Evolutionary conservation across 1,140 invertebrate species (phyloP).

Genomic region (Nymphalis io): DNA sequence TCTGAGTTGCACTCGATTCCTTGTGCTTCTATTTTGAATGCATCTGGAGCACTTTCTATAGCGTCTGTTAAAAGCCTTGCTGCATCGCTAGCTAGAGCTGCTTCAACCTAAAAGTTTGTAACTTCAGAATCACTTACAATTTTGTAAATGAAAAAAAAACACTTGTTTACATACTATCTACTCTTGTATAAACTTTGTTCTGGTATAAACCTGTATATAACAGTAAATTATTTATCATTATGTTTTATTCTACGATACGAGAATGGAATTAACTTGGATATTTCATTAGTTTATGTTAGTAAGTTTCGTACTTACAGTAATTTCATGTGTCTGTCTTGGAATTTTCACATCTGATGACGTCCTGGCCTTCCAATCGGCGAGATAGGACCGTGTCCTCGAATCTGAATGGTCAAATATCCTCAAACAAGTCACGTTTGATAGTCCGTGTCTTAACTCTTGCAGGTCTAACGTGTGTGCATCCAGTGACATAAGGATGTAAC

Average conservation of each 20-base stretch:
- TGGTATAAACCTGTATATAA: no score
- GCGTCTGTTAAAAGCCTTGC: constrained; percentile 67
- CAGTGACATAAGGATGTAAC: constrained; percentile 82
- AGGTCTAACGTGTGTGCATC: constrained; percentile 88
- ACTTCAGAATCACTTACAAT: background rate
- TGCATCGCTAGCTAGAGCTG: constrained; percentile 67
- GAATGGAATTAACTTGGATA: background rate
- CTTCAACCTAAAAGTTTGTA: constrained; percentile 56
- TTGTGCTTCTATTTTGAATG: constrained; percentile 59
- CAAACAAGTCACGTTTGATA: constrained; percentile 88
- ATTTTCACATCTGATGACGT: constrained; percentile 50
- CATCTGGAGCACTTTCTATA: constrained; percentile 61
- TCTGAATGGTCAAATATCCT: constrained; percentile 86
- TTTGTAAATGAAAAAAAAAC: no score
- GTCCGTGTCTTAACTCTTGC: constrained; percentile 83
- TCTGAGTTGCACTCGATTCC: constrained; percentile 58
- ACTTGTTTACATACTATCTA: no score
- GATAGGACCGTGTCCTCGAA: constrained; percentile 56
- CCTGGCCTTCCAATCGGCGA: constrained; percentile 67
- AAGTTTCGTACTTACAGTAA: constrained; percentile 69
- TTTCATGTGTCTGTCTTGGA: constrained; percentile 58
- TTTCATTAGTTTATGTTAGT: background rate
- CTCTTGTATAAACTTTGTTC: no score
- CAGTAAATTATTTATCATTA: no score
- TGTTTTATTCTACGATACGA: no score